These are phyloP conservation scores for Corydoras maculifer DNA, from an alignment of 2,113 vertebrate species.

Conservation along the genomic window DNA sequence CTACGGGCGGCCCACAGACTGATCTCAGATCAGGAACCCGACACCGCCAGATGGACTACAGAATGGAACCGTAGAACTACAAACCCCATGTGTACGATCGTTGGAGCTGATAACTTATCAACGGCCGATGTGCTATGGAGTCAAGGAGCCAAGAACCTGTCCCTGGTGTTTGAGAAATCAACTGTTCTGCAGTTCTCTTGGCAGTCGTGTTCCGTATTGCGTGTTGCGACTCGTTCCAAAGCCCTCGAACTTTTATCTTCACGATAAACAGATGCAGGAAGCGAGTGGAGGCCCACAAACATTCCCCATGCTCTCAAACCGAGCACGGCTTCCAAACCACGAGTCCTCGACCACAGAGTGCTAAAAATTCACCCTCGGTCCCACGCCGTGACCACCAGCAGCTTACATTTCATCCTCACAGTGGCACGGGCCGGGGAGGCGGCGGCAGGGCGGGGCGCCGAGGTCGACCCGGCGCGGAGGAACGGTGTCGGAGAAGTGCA, in stretches of 20 bases:
- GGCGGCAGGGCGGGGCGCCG: background rate
- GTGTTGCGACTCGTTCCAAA: background rate
- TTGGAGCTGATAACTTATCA: too few species aligned
- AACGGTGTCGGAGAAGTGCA: conserved; percentile 5
- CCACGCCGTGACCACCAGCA: conserved; percentile 8
- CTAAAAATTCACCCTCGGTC: conserved; percentile 34
- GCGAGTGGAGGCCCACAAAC: conserved; percentile 10
- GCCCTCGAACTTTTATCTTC: background rate
- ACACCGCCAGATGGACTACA: too few species aligned
- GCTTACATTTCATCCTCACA: conserved; percentile 31
- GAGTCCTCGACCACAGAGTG: conserved; percentile 8
- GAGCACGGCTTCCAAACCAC: conserved; percentile 22
- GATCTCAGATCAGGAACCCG: too few species aligned
- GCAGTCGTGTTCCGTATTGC: background rate
- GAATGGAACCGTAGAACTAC: too few species aligned
- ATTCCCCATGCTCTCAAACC: conserved; percentile 24
- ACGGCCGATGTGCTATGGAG: too few species aligned
- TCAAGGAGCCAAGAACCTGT: background rate
- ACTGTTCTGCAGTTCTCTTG: background rate
- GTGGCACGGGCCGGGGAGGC: conserved; percentile 4
- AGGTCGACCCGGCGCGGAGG: conserved; percentile 8
- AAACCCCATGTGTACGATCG: too few species aligned
- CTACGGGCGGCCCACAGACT: too few species aligned
- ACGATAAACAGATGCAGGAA: conserved; percentile 6
- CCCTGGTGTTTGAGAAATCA: background rate